Evolutionary conservation across 2,797 vertebrate species (phyloP).

Genomic region (Pangasius sanitwongsei): DNA sequence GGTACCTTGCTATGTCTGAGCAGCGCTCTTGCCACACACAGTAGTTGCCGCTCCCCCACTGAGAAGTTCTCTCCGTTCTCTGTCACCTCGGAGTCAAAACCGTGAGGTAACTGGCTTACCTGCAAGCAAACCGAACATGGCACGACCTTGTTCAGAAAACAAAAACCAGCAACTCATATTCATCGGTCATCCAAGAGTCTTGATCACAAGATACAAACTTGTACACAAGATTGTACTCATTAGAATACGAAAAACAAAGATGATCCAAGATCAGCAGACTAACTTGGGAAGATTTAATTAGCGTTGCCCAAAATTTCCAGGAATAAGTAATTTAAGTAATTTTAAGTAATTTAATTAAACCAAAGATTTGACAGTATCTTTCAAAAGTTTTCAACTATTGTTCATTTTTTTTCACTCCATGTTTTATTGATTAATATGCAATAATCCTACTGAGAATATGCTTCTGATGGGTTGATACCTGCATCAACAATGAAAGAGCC

Average conservation of each 20-base stretch:
- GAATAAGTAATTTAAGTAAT: background rate
- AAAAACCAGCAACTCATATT: background rate
- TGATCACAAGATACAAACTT: background rate
- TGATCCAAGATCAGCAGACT: background rate
- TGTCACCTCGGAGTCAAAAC: constrained; percentile 77
- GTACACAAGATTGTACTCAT: background rate
- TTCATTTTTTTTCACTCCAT: background rate
- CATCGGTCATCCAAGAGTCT: background rate
- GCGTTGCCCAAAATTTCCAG: background rate
- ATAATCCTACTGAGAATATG: no score
- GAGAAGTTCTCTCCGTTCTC: constrained; percentile 89
- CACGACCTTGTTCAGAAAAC: background rate
- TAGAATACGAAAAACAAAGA: no score
- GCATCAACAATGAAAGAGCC: background rate
- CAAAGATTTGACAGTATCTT: background rate
- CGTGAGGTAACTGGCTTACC: constrained; percentile 77
- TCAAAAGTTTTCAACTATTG: background rate
- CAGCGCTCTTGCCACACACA: constrained; percentile 83
- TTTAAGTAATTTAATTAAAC: no score
- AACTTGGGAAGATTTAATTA: background rate
- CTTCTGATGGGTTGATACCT: no score
- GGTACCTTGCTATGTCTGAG: constrained; percentile 83
- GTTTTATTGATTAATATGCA: background rate
- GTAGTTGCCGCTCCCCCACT: constrained; percentile 83
- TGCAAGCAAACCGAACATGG: constrained; percentile 57